Evolutionary conservation across 2,113 vertebrate species (phyloP).

Genomic region (Pimephales promelas): DNA sequence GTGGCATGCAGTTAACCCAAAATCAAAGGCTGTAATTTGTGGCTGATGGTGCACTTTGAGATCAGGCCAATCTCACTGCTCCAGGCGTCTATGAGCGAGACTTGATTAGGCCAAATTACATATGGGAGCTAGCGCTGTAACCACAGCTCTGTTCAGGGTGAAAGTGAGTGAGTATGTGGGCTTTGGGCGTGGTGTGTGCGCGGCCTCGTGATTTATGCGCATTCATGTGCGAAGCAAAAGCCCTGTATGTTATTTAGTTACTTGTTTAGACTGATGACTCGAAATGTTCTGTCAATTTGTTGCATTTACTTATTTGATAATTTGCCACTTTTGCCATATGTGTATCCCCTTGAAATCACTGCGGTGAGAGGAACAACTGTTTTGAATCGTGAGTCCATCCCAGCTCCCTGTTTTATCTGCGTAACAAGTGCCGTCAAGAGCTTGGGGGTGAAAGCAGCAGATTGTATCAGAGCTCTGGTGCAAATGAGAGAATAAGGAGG

Average conservation of each 20-base stretch:
- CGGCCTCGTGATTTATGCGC: slow-evolving; percentile 32
- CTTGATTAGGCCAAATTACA: slow-evolving; percentile 86
- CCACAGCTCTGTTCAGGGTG: slow-evolving; percentile 69
- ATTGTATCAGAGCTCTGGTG: slow-evolving; percentile 53
- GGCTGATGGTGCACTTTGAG: slow-evolving; percentile 82
- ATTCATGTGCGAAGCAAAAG: slow-evolving; percentile 8
- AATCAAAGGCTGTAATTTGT: slow-evolving; percentile 86
- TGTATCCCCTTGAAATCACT: slow-evolving; percentile 14
- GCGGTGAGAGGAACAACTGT: slow-evolving; percentile 43
- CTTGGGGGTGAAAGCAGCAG: slow-evolving; percentile 45
- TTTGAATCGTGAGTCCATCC: slow-evolving; percentile 50
- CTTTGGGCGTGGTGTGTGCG: slow-evolving; percentile 18
- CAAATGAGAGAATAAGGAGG: slow-evolving; percentile 36
- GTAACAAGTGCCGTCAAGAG: slow-evolving; percentile 52
- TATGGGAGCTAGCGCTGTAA: slow-evolving; percentile 83
- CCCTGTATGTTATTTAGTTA: slow-evolving; percentile 8
- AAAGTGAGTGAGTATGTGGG: slow-evolving; percentile 72
- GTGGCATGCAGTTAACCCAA: slow-evolving; percentile 81
- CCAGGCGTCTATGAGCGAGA: slow-evolving; percentile 74
- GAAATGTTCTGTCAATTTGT: slow-evolving; percentile 14
- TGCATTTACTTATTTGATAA: slow-evolving; percentile 20
- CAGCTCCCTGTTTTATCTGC: slow-evolving; percentile 49
- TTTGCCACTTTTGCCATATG: background rate
- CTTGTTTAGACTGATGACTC: background rate
- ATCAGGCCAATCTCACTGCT: slow-evolving; percentile 81